phyloP scores from a whole-genome alignment of 1,140 invertebrate genomes.

The Papilio dardanus region DNA sequence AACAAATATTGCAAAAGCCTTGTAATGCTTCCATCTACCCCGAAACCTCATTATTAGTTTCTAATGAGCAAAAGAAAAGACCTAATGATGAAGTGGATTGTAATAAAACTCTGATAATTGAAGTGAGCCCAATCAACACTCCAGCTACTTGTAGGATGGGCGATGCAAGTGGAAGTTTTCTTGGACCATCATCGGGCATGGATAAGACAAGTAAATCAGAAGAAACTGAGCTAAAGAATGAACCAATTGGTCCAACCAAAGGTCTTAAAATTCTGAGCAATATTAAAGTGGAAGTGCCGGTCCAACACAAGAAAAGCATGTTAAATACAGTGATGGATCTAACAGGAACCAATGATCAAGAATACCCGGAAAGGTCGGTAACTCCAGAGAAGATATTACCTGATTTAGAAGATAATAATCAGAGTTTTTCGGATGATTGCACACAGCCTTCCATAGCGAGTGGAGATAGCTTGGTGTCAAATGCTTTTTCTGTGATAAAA shows the following conservation, averaged over 20 bases:
- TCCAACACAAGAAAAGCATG: constrained; percentile 76
- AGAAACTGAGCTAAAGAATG: constrained; percentile 52
- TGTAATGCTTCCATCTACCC: constrained; percentile 55
- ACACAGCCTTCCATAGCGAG: constrained; percentile 52
- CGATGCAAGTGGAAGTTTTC: constrained; percentile 37
- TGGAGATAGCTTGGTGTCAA: constrained; percentile 57
- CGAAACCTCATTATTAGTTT: constrained; percentile 50
- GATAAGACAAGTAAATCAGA: constrained; percentile 47
- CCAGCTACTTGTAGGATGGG: constrained; percentile 30
- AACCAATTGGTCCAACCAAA: constrained; percentile 58
- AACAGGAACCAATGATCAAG: constrained; percentile 68
- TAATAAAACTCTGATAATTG: constrained; percentile 73
- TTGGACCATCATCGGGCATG: constrained; percentile 34
- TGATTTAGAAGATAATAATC: constrained; percentile 68
- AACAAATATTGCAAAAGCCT: constrained; percentile 58
- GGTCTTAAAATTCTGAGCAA: constrained; percentile 81
- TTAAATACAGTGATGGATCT: constrained; percentile 76
- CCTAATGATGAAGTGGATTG: constrained; percentile 54
- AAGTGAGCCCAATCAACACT: constrained; percentile 66
- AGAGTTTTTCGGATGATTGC: constrained; percentile 50
- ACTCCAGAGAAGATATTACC: constrained; percentile 70
- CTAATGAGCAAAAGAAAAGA: constrained; percentile 50
- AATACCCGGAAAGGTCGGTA: constrained; percentile 54
- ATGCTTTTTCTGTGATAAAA: constrained; percentile 78
- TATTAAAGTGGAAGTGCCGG: constrained; percentile 80